These are phyloP conservation scores for Epizoanthus stellaris DNA, from an alignment of 92 coral and sea anemone genomes.

Conservation along the genomic window DNA sequence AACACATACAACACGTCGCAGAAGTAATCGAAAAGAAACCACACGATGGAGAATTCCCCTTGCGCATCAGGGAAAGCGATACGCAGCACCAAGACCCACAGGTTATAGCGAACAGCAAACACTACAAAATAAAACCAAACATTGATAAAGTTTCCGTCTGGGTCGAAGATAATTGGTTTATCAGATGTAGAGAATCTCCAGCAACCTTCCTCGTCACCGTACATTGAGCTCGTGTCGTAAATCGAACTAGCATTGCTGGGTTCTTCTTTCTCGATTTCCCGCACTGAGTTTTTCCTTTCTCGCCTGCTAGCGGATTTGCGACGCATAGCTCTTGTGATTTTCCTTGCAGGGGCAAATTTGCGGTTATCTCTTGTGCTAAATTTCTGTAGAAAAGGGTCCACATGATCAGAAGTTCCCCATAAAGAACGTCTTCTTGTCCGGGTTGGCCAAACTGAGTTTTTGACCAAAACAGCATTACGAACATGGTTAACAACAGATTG, in stretches of 20 bases:
- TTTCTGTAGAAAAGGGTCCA: constrained; percentile 96
- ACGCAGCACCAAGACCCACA: constrained; percentile 89
- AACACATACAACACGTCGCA: constrained; percentile 81
- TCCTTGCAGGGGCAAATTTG: constrained; percentile 71
- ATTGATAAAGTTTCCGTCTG: constrained; percentile 81
- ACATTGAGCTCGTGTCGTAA: constrained; percentile 43
- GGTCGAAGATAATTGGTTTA: constrained; percentile 73
- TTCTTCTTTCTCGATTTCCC: constrained; percentile 28
- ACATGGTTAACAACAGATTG: constrained; percentile 61
- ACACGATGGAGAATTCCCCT: constrained; percentile 63
- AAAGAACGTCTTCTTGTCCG: constrained; percentile 69
- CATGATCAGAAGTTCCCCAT: constrained; percentile 72
- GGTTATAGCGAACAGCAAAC: constrained; percentile 88
- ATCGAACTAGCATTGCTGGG: constrained; percentile 13
- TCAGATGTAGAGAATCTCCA: constrained; percentile 36
- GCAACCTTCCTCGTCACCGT: constrained; percentile 38
- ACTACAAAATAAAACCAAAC: constrained; percentile 87
- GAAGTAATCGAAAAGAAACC: constrained; percentile 86
- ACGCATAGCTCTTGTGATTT: constrained; percentile 42
- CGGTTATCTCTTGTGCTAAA: constrained; percentile 95
- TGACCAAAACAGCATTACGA: constrained; percentile 74
- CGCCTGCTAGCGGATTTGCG: constrained; percentile 48
- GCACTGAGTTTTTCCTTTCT: constrained; percentile 8
- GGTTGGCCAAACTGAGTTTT: constrained; percentile 77
- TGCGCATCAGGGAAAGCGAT: constrained; percentile 90